Percentiles rank a stretch among this genome's conserved stretches.
phyloP scores from a whole-genome alignment of 2,797 vertebrate genomes.

The Labeo calbasu region DNA sequence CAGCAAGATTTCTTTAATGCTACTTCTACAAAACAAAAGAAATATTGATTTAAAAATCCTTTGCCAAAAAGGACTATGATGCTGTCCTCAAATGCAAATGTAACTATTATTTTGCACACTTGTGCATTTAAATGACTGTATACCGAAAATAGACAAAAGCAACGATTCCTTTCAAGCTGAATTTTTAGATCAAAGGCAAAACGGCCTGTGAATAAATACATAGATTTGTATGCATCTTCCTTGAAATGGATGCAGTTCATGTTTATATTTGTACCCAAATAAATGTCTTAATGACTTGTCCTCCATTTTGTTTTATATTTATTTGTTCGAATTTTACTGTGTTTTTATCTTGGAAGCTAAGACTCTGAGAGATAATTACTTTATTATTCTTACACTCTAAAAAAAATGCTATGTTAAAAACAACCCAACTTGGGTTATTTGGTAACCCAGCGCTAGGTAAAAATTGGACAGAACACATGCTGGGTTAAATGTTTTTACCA shows the following conservation, averaged over 20 bases:
- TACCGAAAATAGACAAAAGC: conserved; percentile 6
- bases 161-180: conserved; percentile 5
- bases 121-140: not conserved
- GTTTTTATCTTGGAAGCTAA: not conserved
- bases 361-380: not conserved
- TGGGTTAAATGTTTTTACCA: too few relatives aligned
- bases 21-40: not conserved
- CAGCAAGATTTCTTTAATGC: not conserved
- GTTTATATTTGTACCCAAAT: conserved; percentile 1
- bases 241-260: not conserved
- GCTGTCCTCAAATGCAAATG: conserved; percentile 1
- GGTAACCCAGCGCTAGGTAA: too few relatives aligned
- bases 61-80: not conserved
- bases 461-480: too few relatives aligned
- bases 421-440: too few relatives aligned
- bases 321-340: not conserved
- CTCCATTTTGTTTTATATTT: not conserved
- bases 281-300: not conserved
- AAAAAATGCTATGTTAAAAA: too few relatives aligned
- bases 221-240: not conserved
- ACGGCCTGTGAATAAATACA: not conserved
- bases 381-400: too few relatives aligned
- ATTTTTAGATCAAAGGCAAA: not conserved
- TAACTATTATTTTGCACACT: not conserved
- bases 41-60: not conserved